Conservation (phyloP, 2,113 vertebrate genomes). For the Gavia stellata region DNA sequence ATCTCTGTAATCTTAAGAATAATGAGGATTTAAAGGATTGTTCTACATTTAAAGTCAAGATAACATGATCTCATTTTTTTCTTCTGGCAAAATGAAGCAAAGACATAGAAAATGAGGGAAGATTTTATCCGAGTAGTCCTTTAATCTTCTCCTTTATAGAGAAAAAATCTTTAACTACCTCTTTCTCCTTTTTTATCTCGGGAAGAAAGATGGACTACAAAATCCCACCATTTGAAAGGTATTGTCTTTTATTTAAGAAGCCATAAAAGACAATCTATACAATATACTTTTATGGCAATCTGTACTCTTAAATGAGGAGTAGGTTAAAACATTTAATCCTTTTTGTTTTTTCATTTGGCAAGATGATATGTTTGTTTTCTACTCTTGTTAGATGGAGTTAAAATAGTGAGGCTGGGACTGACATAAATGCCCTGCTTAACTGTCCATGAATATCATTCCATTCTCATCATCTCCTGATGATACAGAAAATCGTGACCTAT, state of each 20-base stretch:
- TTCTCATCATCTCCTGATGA: neutral
- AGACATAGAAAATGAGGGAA: neutral
- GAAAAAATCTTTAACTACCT: neutral
- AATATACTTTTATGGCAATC: neutral
- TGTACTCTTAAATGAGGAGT: neutral
- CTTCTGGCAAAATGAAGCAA: neutral
- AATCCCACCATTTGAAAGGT: neutral
- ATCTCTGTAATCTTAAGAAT: constrained; percentile 39
- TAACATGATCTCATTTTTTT: neutral
- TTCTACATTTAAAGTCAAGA: constrained; percentile 25
- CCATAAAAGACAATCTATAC: neutral
- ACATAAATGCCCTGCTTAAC: neutral
- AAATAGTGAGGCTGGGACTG: neutral
- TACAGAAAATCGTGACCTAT: neutral
- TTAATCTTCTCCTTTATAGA: constrained; percentile 1
- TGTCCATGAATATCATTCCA: neutral
- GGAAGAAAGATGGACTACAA: neutral
- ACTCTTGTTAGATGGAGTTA: neutral
- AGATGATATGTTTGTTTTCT: neutral
- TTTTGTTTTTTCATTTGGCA: neutral
- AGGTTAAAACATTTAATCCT: neutral
- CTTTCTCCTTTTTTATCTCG: neutral
- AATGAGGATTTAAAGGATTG: constrained; percentile 51
- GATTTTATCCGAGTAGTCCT: neutral
- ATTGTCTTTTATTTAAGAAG: neutral